Evolutionary conservation across 2,797 vertebrate species (phyloP), one percentile per base, ranked within the genome.

Genomic region (Rhinichthys osculus): DNA sequence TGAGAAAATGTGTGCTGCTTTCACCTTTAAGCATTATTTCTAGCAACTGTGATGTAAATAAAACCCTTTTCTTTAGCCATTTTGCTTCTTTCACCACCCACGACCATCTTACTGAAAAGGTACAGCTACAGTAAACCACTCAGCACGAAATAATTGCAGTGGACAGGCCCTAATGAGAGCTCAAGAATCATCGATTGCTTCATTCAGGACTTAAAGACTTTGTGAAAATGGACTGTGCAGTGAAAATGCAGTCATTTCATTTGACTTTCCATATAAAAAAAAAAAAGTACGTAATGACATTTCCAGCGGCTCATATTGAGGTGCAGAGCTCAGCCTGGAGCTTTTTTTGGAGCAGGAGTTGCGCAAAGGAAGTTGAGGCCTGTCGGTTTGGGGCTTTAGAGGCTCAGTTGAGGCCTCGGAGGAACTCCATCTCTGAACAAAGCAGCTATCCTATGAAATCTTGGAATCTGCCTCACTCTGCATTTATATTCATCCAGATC

Each of bases 21-120:
- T 81, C 52, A 33, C 87, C 62, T 78, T 5, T 13, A 19, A n/a
- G 17, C 85, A 79, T 82, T 80, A 85, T 81, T 78, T 83, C 23
- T 59, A 81, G 42, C 62, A 19, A 33, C 66, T 21, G 21, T 10
- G 33, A 47, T 54, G 52, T 62, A 87, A 71, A 76, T 70, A 74
- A 44, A 76, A 66, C 30, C 71, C 2, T 16, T 21, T 40, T 82
- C 42, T 33, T 30, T 74, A 42, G 14, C 23, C 1, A 57, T 84
- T 44, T n/a, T 64, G 16, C 21, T 57, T n/a, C 64, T n/a, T 66
- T 54, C n/a, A 59, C 66, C 33, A 70, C 13, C 47, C 44, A 52
- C 14, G 17, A 44, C 16, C 3, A 4, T 11, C 62, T 78, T 0
- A 17, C 19, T 59, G 35, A 78, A 78, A 84, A 69, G 64, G 66